Conservation (phyloP, 2,113 vertebrate genomes). For the Acanthochromis polyacanthus region DNA sequence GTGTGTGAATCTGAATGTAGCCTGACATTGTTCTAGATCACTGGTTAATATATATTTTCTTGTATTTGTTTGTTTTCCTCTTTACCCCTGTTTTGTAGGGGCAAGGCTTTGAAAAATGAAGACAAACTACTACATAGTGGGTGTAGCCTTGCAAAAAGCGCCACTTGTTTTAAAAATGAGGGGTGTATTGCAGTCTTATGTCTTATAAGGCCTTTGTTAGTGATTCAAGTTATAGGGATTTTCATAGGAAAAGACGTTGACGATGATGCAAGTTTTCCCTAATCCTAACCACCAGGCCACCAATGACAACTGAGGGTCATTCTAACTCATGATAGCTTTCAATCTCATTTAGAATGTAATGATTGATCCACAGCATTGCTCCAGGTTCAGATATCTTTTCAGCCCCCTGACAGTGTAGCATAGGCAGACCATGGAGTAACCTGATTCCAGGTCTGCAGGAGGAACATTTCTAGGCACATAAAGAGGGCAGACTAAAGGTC, state of each 20-base stretch:
- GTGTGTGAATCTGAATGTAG: constrained; percentile 74
- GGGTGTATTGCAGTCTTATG: constrained; percentile 41
- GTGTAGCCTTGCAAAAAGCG: constrained; percentile 39
- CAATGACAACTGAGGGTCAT: constrained; percentile 46
- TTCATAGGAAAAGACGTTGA: constrained; percentile 22
- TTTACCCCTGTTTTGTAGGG: constrained; percentile 54
- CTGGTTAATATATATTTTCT: constrained; percentile 36
- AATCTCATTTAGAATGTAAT: constrained; percentile 38
- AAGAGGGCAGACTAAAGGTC: constrained; percentile 39
- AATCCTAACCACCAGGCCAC: constrained; percentile 25
- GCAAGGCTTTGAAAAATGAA: constrained; percentile 40
- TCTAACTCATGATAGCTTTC: constrained; percentile 37
- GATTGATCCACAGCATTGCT: constrained; percentile 52
- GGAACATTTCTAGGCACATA: constrained; percentile 19
- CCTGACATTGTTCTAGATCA: constrained; percentile 48
- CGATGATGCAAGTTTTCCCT: constrained; percentile 44
- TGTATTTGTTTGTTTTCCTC: constrained; percentile 27
- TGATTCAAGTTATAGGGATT: constrained; percentile 51
- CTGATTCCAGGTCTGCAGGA: constrained; percentile 32
- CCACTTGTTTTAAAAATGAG: constrained; percentile 58
- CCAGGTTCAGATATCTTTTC: constrained; percentile 46
- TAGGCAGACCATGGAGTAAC: constrained; percentile 38
- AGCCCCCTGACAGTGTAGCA: constrained; percentile 11
- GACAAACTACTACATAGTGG: constrained; percentile 44
- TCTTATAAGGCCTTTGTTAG: constrained; percentile 60